A percentile compares a stretch with the other conserved stretches of the same genome.
Conservation (phyloP, 1,140 invertebrate genomes). For the Conus betulinus region DNA sequence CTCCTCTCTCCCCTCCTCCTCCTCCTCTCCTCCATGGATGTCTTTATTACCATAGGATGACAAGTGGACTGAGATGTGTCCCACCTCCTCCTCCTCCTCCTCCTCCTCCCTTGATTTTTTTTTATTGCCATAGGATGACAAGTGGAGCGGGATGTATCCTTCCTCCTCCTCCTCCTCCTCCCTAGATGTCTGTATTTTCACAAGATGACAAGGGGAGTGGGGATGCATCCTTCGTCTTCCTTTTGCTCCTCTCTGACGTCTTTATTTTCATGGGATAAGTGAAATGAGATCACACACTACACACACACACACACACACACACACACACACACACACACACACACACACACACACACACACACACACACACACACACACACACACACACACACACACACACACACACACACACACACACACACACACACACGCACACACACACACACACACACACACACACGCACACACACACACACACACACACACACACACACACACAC, state of each 20-base stretch:
- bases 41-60: no score
- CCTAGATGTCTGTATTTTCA: not conserved
- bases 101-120: no score
- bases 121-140: no score
- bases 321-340: not conserved
- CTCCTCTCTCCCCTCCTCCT: no score
- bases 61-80: no score
- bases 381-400: not conserved
- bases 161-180: not conserved
- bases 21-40: no score
- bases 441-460: slow-evolving; percentile 6
- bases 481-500: no score
- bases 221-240: no score
- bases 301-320: not conserved
- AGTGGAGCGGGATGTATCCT: not conserved
- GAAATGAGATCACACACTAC: not conserved
- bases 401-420: not conserved
- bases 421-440: slow-evolving; percentile 5
- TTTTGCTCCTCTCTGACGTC: no score
- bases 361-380: not conserved
- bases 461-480: not conserved
- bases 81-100: no score
- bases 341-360: not conserved
- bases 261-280: not conserved
- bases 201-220: not conserved